Conservation (phyloP, 2,888 invertebrate species). For the Ecdyonurus torrentis region DNA sequence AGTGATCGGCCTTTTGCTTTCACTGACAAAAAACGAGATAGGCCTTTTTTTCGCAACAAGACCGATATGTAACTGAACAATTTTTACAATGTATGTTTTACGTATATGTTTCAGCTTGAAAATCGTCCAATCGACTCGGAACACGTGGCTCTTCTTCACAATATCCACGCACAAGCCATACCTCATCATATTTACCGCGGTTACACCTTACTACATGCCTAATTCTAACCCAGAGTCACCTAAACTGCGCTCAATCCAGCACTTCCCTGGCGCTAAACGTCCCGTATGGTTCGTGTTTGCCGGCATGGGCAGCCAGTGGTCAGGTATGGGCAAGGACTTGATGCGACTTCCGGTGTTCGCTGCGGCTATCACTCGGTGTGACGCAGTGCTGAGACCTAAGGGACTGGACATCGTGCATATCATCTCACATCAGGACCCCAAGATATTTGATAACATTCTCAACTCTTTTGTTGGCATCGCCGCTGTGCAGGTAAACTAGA, state of each 20-base stretch:
- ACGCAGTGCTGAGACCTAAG: slow-evolving; percentile 36
- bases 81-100: too few relatives aligned
- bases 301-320: slow-evolving; percentile 83
- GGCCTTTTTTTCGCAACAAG: too few relatives aligned
- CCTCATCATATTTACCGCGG: slow-evolving; percentile 58
- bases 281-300: slow-evolving; percentile 83
- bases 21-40: too few relatives aligned
- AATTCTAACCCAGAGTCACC: slow-evolving; percentile 21
- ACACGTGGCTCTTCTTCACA: slow-evolving; percentile 38
- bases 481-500: slow-evolving; percentile 46
- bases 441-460: slow-evolving; percentile 44
- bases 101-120: too few relatives aligned
- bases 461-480: slow-evolving; percentile 59
- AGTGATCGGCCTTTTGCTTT: too few relatives aligned
- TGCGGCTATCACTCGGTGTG: slow-evolving; percentile 48
- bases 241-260: slow-evolving; percentile 32
- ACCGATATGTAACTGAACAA: too few relatives aligned
- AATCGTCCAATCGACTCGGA: slow-evolving; percentile 42
- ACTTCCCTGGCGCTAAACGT: slow-evolving; percentile 41
- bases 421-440: slow-evolving; percentile 39
- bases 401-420: slow-evolving; percentile 45
- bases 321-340: slow-evolving; percentile 61
- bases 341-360: slow-evolving; percentile 58
- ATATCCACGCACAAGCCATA: slow-evolving; percentile 33
- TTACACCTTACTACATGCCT: slow-evolving; percentile 37